Conservation (phyloP, 2,113 vertebrate species). For the Syrrhaptes paradoxus region DNA sequence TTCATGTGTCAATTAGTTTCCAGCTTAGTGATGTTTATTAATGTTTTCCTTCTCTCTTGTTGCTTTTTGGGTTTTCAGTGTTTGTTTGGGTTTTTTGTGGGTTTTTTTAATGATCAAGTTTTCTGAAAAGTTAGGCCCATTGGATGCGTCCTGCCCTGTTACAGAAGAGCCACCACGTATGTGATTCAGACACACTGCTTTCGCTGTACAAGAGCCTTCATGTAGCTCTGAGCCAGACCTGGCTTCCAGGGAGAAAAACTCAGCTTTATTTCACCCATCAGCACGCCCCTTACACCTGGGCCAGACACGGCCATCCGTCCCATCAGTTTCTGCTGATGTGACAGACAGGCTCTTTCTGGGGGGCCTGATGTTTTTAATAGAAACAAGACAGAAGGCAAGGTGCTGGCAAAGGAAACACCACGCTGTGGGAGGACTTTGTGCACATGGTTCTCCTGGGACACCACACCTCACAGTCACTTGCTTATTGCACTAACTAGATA, state of each 20-base stretch:
- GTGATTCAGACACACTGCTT: neutral
- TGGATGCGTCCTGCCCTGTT: neutral
- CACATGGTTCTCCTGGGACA: neutral
- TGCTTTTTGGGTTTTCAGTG: neutral
- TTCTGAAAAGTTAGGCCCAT: neutral
- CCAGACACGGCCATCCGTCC: fast-evolving
- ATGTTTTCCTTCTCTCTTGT: neutral
- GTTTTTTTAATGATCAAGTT: neutral
- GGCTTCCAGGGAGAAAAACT: neutral
- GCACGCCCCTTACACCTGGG: neutral
- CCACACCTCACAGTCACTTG: neutral
- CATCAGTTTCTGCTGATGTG: neutral
- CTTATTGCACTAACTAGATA: neutral
- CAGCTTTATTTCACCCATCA: neutral
- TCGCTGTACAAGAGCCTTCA: neutral
- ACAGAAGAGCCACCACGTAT: neutral
- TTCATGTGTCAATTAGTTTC: neutral
- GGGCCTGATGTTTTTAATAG: neutral
- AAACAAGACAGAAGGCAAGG: neutral
- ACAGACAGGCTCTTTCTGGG: neutral
- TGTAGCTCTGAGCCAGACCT: neutral
- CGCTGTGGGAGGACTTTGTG: neutral
- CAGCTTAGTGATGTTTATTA: neutral
- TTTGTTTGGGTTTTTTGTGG: neutral
- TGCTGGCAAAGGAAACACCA: neutral